A percentile compares a stretch with the other conserved stretches of the same genome.
phyloP scores from a whole-genome alignment of 2,888 invertebrate species.

The Pegoplata infirma region DNA sequence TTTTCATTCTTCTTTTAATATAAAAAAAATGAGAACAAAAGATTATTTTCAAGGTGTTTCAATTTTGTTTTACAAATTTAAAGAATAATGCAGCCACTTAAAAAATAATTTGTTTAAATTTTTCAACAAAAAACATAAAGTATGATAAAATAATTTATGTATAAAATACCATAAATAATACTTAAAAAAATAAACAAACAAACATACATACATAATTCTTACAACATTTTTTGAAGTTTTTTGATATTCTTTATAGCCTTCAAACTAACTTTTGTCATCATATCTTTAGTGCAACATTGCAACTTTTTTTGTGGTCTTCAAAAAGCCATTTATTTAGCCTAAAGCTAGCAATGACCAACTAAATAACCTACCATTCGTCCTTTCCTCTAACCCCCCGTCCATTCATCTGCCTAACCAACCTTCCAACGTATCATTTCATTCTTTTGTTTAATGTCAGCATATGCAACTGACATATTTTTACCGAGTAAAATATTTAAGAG shows the following conservation, averaged over 20 bases:
- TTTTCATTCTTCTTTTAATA: neutral
- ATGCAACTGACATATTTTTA: slow-evolving; percentile 61
- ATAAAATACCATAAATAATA: slow-evolving; percentile 50
- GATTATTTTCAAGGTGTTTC: slow-evolving; percentile 34
- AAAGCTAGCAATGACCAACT: slow-evolving; percentile 39
- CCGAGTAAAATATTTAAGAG: slow-evolving; percentile 55
- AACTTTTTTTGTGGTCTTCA: slow-evolving; percentile 47
- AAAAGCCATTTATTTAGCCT: slow-evolving; percentile 35
- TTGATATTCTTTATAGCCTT: slow-evolving; percentile 31
- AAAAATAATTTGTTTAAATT: slow-evolving; percentile 53
- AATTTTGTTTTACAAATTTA: neutral
- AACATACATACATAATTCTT: slow-evolving; percentile 25
- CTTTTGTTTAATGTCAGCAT: slow-evolving; percentile 57
- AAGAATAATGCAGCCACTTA: slow-evolving; percentile 39
- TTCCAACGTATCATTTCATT: slow-evolving; percentile 36
- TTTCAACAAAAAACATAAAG: neutral
- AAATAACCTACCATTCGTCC: too few species aligned
- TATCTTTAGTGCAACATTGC: slow-evolving; percentile 11
- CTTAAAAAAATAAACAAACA: slow-evolving; percentile 16
- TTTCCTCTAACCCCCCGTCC: too few species aligned
- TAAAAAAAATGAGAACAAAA: slow-evolving; percentile 9
- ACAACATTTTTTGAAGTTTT: slow-evolving; percentile 12
- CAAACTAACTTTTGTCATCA: slow-evolving; percentile 39
- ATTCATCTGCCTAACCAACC: slow-evolving; percentile 9
- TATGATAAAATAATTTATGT: slow-evolving; percentile 36